Percentiles rank a stretch among this genome's conserved stretches.
phyloP scores from a whole-genome alignment of 2,113 vertebrate species.

The Aldabrachelys gigantea region DNA sequence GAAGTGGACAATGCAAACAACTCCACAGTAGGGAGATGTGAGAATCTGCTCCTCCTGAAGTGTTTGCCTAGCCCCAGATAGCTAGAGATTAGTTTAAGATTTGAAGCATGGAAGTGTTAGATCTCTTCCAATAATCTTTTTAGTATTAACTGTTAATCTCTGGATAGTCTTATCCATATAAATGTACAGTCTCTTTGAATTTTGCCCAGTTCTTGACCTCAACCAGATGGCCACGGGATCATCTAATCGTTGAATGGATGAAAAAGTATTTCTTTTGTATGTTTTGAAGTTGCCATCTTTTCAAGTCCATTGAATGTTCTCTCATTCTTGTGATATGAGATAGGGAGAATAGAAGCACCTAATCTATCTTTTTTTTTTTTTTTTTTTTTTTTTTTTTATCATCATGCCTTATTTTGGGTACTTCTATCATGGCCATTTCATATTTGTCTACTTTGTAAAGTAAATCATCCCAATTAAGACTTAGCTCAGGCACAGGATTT shows the following conservation, averaged over 20 bases:
- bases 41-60: background rate
- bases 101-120: background rate
- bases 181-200: background rate
- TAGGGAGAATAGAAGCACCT: background rate
- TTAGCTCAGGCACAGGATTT: background rate
- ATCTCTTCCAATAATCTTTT: background rate
- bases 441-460: background rate
- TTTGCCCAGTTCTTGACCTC: slow-evolving; percentile 33
- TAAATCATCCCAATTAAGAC: background rate
- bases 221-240: slow-evolving; percentile 40
- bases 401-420: background rate
- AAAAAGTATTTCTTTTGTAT: background rate
- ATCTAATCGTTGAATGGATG: background rate
- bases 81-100: background rate
- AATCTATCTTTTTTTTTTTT: background rate
- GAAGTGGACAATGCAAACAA: background rate
- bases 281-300: background rate
- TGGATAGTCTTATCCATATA: background rate
- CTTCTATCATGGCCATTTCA: background rate
- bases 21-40: background rate
- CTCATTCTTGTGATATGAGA: background rate
- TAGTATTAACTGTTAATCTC: background rate
- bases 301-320: background rate
- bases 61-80: background rate
- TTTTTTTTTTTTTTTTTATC: background rate